Base-by-base conservation (phyloP, 2,888 invertebrate species). In the Epinotia ramella region DNA sequence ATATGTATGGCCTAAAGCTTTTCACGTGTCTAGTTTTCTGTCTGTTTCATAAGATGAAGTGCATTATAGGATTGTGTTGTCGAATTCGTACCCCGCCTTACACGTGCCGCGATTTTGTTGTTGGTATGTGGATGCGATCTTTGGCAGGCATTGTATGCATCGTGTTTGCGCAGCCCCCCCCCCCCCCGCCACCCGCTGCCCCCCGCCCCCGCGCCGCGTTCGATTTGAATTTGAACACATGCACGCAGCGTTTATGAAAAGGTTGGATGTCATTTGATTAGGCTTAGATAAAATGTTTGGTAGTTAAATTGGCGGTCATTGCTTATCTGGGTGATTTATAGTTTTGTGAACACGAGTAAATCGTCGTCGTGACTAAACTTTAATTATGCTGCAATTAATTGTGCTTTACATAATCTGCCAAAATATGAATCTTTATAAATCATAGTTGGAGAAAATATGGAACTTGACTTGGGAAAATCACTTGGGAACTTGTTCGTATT, bases 111-210 rank as follows among this genome's bases (percentile, higher is more conserved):
- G 81, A 82, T 86, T 87, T 88, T 89, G 87, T 90, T 86, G 83
- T 88, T 89, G 91, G 91, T 56, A 73, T 75, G 78, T 73, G 72
- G 92, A 93, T 93, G 93, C 93, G 93, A 91, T 91, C 89, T 90
- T 91, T 89, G 90, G 89, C 92, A 90, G 90, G 88, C 92, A 91
- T 92, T 93, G 94, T 92, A 93, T 94, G 94, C 94, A 93, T 88
- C 79, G 90, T 90, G 90, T 91, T 91, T 91, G 91, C 91, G 90
- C 88, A 86, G 86, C 83, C 82, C 83, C 84, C 79, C 80, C 79
- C 83, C 82, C 83, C 84, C 79, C 80, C 79, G 79, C 79, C 78
- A 63, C 69, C 77, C 80, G 7, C 49, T 80, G 16, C 77, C 77
- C 49, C 75, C 77, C 77, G 24, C 70, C 72, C 63, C 78, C 53